These are phyloP conservation scores for Cyclargus thomasi DNA, from an alignment of 1,140 invertebrate species.

Conservation along the genomic window DNA sequence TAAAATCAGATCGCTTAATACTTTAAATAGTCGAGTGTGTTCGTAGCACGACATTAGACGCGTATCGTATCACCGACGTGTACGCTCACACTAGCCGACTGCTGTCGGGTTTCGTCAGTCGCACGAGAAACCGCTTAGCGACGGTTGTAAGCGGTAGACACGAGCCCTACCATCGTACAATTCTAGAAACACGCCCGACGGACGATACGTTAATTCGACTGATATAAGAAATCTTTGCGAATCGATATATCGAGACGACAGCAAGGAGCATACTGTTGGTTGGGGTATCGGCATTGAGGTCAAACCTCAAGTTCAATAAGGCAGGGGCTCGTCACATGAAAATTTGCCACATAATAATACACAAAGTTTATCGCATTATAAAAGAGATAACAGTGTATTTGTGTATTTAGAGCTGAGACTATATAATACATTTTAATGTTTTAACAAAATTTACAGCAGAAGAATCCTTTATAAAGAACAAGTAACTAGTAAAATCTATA, in stretches of 20 bases:
- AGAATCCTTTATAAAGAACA: no score
- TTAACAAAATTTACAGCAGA: no score
- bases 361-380: neutral
- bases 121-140: constrained; percentile 42
- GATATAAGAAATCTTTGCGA: neutral
- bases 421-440: no score
- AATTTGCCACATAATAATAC: neutral
- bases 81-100: constrained; percentile 50
- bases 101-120: constrained; percentile 32
- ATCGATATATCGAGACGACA: neutral
- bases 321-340: constrained; percentile 19
- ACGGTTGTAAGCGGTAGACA: constrained; percentile 40
- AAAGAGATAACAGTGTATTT: no score
- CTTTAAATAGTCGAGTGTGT: constrained; percentile 48
- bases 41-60: constrained; percentile 35
- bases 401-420: no score
- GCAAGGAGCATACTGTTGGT: constrained; percentile 11
- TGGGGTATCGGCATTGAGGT: constrained; percentile 2
- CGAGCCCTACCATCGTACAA: constrained; percentile 18
- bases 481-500: neutral
- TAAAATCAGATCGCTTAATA: constrained; percentile 56
- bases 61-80: constrained; percentile 38
- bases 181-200: constrained; percentile 11
- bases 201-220: neutral
- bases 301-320: constrained; percentile 17